phyloP scores from a whole-genome alignment of 2,888 invertebrate genomes.

The Papilio gigon region DNA sequence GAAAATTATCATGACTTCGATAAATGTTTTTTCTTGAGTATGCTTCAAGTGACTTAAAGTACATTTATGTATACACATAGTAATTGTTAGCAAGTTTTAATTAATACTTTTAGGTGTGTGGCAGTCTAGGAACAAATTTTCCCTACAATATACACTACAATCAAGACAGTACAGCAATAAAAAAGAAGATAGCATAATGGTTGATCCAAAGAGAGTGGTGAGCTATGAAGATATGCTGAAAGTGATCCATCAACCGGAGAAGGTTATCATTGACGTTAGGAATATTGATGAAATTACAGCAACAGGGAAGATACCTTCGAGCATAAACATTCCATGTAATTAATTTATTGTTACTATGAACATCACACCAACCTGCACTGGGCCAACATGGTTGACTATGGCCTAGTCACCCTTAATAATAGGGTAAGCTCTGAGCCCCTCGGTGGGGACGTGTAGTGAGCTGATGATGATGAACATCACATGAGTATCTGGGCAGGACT shows the following conservation, averaged over 20 bases:
- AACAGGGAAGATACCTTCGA: conserved; percentile 87
- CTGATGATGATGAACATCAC: too few species aligned
- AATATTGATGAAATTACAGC: conserved; percentile 86
- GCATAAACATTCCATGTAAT: conserved; percentile 89
- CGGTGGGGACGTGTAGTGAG: too few species aligned
- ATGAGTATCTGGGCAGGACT: too few species aligned
- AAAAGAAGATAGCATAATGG: conserved; percentile 55
- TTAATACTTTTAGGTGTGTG: not conserved
- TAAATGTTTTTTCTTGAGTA: not conserved
- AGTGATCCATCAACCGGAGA: conserved; percentile 67
- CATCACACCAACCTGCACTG: too few species aligned
- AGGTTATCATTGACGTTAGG: conserved; percentile 89
- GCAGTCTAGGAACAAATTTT: not conserved
- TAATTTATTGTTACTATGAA: conserved; percentile 13
- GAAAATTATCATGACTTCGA: too few species aligned
- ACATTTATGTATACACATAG: not conserved
- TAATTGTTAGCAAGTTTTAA: not conserved
- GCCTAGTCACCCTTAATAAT: too few species aligned
- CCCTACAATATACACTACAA: conserved; percentile 11
- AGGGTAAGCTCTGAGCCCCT: too few species aligned
- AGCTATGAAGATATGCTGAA: conserved; percentile 74
- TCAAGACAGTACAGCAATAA: conserved; percentile 45
- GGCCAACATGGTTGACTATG: too few species aligned
- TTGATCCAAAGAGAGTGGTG: conserved; percentile 66
- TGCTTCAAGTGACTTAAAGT: not conserved